phyloP scores from a whole-genome alignment of 2,797 vertebrate genomes.

The Lepilemur ruficaudatus region DNA sequence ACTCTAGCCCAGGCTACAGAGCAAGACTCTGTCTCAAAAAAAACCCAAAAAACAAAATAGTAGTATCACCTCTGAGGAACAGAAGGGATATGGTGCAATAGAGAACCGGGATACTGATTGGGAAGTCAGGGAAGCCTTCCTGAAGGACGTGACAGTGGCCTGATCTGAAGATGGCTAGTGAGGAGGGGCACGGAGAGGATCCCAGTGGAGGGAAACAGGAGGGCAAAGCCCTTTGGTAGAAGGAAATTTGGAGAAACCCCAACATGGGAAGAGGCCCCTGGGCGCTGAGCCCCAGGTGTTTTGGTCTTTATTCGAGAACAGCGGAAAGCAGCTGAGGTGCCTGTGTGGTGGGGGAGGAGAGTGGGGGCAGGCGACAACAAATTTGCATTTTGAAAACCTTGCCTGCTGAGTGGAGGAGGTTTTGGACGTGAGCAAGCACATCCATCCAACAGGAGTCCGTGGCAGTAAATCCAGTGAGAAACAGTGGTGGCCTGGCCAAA shows the following conservation, averaged over 20 bases:
- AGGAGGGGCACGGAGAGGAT: background rate
- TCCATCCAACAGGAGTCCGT: rapidly evolving
- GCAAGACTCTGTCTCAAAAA: no score
- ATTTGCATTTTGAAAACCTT: background rate
- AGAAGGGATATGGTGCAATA: background rate
- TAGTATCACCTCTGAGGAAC: background rate
- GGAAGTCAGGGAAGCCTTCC: background rate
- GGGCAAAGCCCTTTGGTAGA: background rate
- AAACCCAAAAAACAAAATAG: no score
- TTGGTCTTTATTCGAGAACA: background rate
- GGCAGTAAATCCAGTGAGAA: background rate
- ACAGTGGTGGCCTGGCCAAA: background rate
- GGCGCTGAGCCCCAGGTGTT: background rate
- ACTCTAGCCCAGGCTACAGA: no score
- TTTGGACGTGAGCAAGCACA: background rate
- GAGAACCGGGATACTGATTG: background rate
- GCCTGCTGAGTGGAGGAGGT: background rate
- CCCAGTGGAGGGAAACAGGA: background rate
- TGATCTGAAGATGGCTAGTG: background rate
- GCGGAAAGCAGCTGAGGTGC: background rate
- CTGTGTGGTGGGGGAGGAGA: no score
- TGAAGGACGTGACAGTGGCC: background rate
- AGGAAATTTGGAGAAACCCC: background rate
- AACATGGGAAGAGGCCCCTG: background rate
- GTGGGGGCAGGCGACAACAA: background rate